phyloP scores from a whole-genome alignment of 2,113 vertebrate genomes.

The Phaethon lepturus region DNA sequence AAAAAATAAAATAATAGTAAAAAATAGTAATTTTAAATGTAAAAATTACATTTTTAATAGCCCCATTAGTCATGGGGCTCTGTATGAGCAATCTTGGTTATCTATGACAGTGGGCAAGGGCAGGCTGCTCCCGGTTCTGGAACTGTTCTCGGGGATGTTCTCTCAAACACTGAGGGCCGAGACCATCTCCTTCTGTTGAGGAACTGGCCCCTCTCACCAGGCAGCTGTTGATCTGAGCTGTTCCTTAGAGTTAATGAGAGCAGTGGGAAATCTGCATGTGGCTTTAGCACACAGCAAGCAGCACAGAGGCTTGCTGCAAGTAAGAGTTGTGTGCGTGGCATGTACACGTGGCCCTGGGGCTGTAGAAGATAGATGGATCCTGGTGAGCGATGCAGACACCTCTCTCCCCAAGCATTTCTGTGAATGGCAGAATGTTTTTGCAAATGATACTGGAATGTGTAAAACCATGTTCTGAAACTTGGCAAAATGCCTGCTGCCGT shows the following conservation, averaged over 20 bases:
- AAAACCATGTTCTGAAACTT: not conserved
- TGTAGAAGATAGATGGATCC: not conserved
- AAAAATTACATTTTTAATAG: no score
- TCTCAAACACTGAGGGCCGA: not conserved
- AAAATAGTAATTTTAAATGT: not conserved
- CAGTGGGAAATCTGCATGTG: not conserved
- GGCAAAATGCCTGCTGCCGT: not conserved
- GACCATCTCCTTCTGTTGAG: not conserved
- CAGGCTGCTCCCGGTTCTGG: not conserved
- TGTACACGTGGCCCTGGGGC: not conserved
- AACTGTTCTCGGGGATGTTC: not conserved
- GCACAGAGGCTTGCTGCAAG: not conserved
- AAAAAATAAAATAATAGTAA: not conserved
- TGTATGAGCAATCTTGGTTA: not conserved
- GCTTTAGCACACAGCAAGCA: not conserved
- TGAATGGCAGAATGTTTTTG: not conserved
- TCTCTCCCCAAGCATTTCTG: not conserved
- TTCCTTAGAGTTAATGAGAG: not conserved
- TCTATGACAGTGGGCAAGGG: not conserved
- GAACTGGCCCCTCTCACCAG: not conserved
- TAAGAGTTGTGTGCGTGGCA: rapidly evolving
- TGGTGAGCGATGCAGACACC: rapidly evolving
- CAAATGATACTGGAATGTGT: not conserved
- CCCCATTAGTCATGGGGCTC: no score
- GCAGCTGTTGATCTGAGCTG: not conserved